These are phyloP conservation scores for Meganola albula DNA, from an alignment of 2,888 invertebrate genomes.

Conservation along the genomic window DNA sequence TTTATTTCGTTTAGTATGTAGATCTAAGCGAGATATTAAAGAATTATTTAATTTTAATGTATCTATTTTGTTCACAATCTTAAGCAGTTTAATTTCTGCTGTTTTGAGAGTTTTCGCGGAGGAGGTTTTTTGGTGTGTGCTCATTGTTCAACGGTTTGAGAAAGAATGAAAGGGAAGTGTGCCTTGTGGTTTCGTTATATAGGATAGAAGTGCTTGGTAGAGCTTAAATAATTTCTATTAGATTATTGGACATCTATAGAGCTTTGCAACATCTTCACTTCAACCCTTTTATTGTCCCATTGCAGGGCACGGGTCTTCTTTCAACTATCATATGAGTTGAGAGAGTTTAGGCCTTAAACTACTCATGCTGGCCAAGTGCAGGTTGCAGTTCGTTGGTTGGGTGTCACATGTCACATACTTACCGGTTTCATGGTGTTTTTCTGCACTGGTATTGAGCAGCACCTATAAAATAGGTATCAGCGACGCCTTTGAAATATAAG, in stretches of 20 bases:
- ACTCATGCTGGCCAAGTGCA: no score
- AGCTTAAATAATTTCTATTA: conserved; percentile 26
- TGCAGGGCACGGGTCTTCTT: no score
- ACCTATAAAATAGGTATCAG: no score
- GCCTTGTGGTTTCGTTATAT: conserved; percentile 36
- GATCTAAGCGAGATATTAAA: conserved; percentile 39
- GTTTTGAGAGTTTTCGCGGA: conserved; percentile 56
- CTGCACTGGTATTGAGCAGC: no score
- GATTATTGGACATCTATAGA: conserved; percentile 16
- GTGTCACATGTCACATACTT: no score
- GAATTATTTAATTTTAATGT: conserved; percentile 43
- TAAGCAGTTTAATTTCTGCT: conserved; percentile 53
- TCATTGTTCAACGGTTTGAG: conserved; percentile 33
- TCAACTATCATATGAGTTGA: no score
- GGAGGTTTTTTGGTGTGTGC: conserved; percentile 34
- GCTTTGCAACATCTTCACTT: no score
- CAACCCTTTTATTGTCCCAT: no score
- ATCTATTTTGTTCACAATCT: conserved; percentile 56
- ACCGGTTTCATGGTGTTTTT: no score
- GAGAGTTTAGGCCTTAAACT: no score
- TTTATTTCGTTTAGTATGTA: conserved; percentile 16
- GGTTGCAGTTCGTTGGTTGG: no score
- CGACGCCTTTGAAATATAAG: no score
- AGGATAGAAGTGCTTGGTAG: conserved; percentile 26
- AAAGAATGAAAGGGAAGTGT: conserved; percentile 32